phyloP scores from a whole-genome alignment of 2,113 vertebrate species.

The Petrocephalus zakoni region DNA sequence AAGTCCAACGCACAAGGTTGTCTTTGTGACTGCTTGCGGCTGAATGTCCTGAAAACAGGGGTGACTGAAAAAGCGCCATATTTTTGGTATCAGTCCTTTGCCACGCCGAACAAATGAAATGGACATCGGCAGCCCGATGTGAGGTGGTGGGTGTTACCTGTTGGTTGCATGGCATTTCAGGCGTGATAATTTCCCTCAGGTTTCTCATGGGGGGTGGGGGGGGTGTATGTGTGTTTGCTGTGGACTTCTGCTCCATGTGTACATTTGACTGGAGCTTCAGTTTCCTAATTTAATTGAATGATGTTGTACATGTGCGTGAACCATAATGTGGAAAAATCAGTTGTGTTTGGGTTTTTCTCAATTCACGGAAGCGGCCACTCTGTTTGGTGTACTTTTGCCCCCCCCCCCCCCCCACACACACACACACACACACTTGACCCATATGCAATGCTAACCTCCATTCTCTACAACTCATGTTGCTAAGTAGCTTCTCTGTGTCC shows the following conservation, averaged over 20 bases:
- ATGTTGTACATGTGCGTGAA: conserved; percentile 12
- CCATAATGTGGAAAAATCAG: not conserved
- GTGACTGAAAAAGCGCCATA: conserved; percentile 43
- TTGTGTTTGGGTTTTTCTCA: conserved; percentile 20
- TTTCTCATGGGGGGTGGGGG: not conserved
- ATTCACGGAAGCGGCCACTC: conserved; percentile 25
- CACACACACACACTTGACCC: too few species aligned
- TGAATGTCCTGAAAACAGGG: conserved; percentile 49
- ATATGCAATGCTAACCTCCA: not conserved
- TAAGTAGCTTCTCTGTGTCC: not conserved
- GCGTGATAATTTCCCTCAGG: not conserved
- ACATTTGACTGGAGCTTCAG: conserved; percentile 36
- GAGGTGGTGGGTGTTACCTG: not conserved
- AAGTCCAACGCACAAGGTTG: conserved; percentile 33
- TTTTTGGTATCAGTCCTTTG: conserved; percentile 46
- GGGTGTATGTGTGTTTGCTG: conserved; percentile 25
- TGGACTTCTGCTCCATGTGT: conserved; percentile 2
- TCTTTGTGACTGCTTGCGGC: conserved; percentile 49
- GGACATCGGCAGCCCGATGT: not conserved
- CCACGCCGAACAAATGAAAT: conserved; percentile 28
- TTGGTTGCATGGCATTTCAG: not conserved
- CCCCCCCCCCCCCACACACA: too few species aligned
- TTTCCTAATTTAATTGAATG: conserved; percentile 38
- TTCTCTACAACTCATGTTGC: not conserved
- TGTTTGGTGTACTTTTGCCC: conserved; percentile 14